Percentiles rank a stretch among this genome's conserved stretches.
Evolutionary conservation across 2,797 vertebrate genomes (phyloP).

Genomic region (Poecilia picta): DNA sequence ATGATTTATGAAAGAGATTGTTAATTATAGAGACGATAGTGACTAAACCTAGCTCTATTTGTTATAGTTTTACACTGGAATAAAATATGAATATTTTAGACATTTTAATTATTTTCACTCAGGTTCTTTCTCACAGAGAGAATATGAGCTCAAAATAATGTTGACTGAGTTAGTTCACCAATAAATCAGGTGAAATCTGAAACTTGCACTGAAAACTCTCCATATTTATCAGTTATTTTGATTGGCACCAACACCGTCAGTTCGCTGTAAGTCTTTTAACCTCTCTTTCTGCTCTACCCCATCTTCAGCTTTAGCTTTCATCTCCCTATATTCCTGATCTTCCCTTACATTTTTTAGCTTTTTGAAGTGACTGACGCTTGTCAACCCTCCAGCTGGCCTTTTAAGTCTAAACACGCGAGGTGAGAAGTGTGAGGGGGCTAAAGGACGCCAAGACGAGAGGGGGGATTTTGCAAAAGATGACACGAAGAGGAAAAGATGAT

Average conservation of each 20-base stretch:
- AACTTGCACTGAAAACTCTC: slow-evolving; percentile 19
- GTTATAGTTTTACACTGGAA: not conserved
- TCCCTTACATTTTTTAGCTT: slow-evolving; percentile 39
- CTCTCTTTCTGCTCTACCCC: slow-evolving; percentile 63
- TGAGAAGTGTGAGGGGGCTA: slow-evolving; percentile 45
- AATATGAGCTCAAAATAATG: not conserved
- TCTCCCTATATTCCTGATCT: slow-evolving; percentile 49
- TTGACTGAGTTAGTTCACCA: not conserved
- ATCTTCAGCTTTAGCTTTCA: slow-evolving; percentile 65
- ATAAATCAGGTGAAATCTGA: slow-evolving; percentile 1
- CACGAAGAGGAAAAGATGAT: slow-evolving; percentile 29
- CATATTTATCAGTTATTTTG: slow-evolving; percentile 21
- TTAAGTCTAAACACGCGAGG: slow-evolving; percentile 67
- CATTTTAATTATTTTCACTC: not conserved
- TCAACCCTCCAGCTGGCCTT: slow-evolving; percentile 69
- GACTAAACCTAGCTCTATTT: not conserved
- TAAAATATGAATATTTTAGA: not conserved
- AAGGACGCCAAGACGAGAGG: slow-evolving; percentile 33
- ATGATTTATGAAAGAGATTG: no score
- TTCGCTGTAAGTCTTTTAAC: slow-evolving; percentile 68
- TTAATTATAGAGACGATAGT: no score
- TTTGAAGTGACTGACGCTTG: slow-evolving; percentile 66
- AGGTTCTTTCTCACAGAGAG: not conserved
- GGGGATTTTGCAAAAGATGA: slow-evolving; percentile 41
- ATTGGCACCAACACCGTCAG: slow-evolving; percentile 55